Base-by-base conservation (phyloP, 2,113 vertebrate species). In the Cervus canadensis region DNA sequence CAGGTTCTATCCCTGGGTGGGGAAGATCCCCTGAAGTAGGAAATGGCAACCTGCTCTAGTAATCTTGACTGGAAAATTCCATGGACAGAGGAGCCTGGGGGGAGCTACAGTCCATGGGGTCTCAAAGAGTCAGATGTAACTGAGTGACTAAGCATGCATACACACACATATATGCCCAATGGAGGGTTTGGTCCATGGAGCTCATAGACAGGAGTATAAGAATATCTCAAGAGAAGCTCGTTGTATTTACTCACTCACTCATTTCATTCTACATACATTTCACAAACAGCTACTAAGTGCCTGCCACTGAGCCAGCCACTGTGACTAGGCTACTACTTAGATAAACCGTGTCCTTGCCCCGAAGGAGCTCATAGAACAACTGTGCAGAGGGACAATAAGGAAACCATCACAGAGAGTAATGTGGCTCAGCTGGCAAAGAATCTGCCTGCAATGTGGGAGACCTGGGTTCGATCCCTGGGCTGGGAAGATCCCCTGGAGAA, bases 201-300 rank as follows among this genome's bases (percentile, higher is more conserved):
- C 17, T 62, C 52, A 83, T 0, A 85, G 57, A 74, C 6, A 3
- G 16, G 17, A 21, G 6, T 36, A 16, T 89, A 89, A 89, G 40
- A 36, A 33, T 54, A 43, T 91, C 62, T 81, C 16, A 36, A 43
- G 23, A 43, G 40, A 14, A 26, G 71, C 23, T 43, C 7, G 0
- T 59, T 12, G 1, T 25, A 33, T 62, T 84, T 60, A 36, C 30
- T 87, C 52, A 59, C n/a, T 62, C 11, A 30, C 14, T 85, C 62
- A 30, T 50, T 67, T 86, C 45, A 81, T 40, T 64, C 28, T 91
- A 16, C 28, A 89, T 48, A 62, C 33, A 84, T 91, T 92, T 94
- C 43, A 52, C 16, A 7, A 92, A 50, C 43, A 54, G 28, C 88
- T 81, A 36, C 6, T 89, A 67, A 76, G 76, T 45, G 50, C 28